Evolutionary conservation across 1,140 invertebrate genomes (phyloP).

Genomic region (Drosophila sucinea): DNA sequence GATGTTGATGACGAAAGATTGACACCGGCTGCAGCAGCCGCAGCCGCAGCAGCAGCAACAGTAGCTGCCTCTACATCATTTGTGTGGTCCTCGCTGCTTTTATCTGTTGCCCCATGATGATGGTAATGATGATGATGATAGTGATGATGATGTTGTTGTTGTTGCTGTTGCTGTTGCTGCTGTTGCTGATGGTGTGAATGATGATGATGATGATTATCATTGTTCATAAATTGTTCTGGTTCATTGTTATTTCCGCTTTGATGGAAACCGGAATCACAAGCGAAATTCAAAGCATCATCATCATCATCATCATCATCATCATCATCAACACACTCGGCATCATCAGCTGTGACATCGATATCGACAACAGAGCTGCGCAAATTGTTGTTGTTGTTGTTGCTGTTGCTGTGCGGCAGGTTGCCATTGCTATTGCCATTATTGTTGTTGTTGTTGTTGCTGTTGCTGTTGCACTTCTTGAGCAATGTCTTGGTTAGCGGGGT

Average conservation of each 20-base stretch:
- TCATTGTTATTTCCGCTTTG: slow-evolving; percentile 76
- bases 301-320: background rate
- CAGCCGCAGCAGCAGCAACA: slow-evolving; percentile 16
- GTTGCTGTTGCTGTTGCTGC: slow-evolving; percentile 12
- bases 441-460: slow-evolving; percentile 25
- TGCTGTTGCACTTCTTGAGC: slow-evolving; percentile 76
- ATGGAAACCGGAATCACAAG: slow-evolving; percentile 72
- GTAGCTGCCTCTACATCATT: background rate
- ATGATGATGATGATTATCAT: slow-evolving; percentile 67
- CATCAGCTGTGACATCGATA: slow-evolving; percentile 7
- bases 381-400: slow-evolving; percentile 28
- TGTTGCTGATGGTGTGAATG: slow-evolving; percentile 58
- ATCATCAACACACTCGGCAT: background rate
- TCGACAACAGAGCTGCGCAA: slow-evolving; percentile 14
- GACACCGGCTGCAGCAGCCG: too few species aligned
- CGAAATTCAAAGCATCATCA: slow-evolving; percentile 44
- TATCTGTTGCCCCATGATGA: slow-evolving; percentile 29
- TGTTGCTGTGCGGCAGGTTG: slow-evolving; percentile 30
- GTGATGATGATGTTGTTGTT: background rate
- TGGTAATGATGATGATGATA: slow-evolving; percentile 8
- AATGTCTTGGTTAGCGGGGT: slow-evolving; percentile 76
- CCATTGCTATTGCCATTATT: slow-evolving; percentile 40
- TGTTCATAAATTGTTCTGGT: slow-evolving; percentile 75
- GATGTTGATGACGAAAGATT: slow-evolving; percentile 53
- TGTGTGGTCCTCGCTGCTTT: slow-evolving; percentile 8